Evolutionary conservation across 1,140 invertebrate species (phyloP).

Genomic region (Microvelia longipes): DNA sequence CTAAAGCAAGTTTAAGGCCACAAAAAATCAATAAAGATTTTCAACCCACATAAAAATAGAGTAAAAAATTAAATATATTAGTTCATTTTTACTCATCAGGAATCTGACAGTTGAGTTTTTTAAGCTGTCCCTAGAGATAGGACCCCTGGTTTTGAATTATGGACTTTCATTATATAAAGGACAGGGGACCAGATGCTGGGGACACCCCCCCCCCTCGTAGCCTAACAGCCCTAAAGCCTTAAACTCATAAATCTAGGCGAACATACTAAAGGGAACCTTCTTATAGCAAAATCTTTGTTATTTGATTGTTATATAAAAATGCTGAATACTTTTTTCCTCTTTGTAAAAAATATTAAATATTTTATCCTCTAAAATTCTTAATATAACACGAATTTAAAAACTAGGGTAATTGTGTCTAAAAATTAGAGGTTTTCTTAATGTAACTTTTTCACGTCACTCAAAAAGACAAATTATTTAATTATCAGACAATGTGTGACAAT

Average conservation of each 20-base stretch:
- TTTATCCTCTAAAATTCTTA: too few species aligned
- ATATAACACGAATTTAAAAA: too few species aligned
- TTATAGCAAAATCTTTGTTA: not conserved
- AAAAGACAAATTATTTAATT: too few species aligned
- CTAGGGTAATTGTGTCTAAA: too few species aligned
- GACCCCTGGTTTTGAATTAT: not conserved
- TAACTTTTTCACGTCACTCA: too few species aligned
- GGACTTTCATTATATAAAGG: not conserved
- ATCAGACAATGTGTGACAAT: too few species aligned
- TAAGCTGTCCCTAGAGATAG: not conserved
- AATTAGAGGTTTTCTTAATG: too few species aligned
- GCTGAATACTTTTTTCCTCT: too few species aligned
- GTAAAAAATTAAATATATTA: not conserved
- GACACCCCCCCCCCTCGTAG: not conserved
- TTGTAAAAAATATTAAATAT: too few species aligned
- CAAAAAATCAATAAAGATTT: not conserved
- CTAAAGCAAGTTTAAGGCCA: not conserved
- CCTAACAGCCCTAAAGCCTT: too few species aligned
- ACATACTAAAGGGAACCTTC: too few species aligned
- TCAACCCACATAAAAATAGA: not conserved
- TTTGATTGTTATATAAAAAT: not conserved
- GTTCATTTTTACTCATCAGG: not conserved
- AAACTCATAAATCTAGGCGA: not conserved
- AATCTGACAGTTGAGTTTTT: not conserved
- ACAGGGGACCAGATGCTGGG: not conserved